A percentile compares a stretch with the other conserved stretches of the same genome.
Evolutionary conservation across 2,888 invertebrate genomes (phyloP).

Genomic region (Pantelozetes paolii): DNA sequence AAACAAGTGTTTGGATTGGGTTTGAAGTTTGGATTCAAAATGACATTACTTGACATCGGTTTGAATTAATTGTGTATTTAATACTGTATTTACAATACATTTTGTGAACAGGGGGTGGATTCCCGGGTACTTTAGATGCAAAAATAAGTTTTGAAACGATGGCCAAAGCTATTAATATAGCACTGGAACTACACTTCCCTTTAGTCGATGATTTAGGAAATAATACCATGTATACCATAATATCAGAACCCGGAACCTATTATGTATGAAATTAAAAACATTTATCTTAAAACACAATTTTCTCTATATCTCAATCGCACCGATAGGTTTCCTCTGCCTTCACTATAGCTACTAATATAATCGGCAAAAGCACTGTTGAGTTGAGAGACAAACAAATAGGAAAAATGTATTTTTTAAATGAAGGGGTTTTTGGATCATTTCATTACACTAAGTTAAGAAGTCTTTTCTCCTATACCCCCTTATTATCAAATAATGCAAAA

Average conservation of each 20-base stretch:
- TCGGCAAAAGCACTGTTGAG: conserved; percentile 65
- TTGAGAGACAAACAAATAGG: neutral
- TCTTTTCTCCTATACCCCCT: neutral
- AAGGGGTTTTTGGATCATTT: conserved; percentile 97
- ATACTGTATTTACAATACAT: neutral
- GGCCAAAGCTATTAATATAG: neutral
- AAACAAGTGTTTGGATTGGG: neutral
- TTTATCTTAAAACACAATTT: no score
- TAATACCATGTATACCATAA: conserved; percentile 68
- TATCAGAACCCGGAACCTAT: conserved; percentile 94
- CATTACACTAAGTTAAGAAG: neutral
- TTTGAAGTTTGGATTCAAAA: neutral
- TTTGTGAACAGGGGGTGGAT: neutral
- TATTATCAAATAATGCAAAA: no score
- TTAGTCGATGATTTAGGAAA: neutral
- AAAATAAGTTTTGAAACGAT: neutral
- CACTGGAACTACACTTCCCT: neutral
- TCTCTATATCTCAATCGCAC: no score
- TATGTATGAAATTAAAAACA: no score
- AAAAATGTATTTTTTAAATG: conserved; percentile 81
- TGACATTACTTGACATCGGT: neutral
- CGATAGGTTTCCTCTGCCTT: conserved; percentile 93
- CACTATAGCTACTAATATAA: conserved; percentile 80
- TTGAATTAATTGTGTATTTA: neutral
- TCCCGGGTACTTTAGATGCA: neutral